Evolutionary conservation across 2,888 invertebrate species (phyloP), one percentile per base, ranked within the genome.

Genomic region (Drosophila emarginata): DNA sequence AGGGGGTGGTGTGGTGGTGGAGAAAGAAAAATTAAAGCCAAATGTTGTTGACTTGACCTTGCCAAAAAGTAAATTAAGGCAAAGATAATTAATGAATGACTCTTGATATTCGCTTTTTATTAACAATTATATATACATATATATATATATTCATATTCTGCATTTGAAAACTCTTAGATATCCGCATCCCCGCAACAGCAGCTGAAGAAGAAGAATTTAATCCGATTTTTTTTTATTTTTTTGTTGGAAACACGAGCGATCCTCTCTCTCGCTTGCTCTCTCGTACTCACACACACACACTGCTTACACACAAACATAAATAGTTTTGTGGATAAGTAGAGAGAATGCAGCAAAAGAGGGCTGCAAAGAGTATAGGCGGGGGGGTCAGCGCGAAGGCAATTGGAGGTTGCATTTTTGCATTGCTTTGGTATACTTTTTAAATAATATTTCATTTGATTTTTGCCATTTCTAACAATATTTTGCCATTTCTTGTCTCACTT

Each of bases 171-270:
- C 45, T 45, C 21, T 45, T 45, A 45, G 9, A 15, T 45, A 45
- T 45, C 45, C 45, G 66, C 40, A 77, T 69, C 75, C 61, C 9
- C 6, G 26, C 4, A 26, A 67, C 70, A 80, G 76, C 78, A 81
- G 77, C 74, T 79, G 79, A 76, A 81, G 74, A 79, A 81, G 73
- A 76, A 81, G 76, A 79, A 81, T 81, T 81, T 76, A 81, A 79
- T 79, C 79, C 82, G 74, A 81, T 81, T 81, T 78, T 81, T 81
- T 75, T 74, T 73, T 50, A 5, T 26, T 26, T 26, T 26, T 26
- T 26, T 26, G 26, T 26, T 26, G 71, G 74, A 77, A 79, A 78
- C 79, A 74, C 63, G 69, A 61, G 67, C 75, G 50, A 26, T 12
- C 18, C 50, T 12, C n/a, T 50, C 12, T 50, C 45, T n/a, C 18